These are phyloP conservation scores for Scrobipalpa atriplicella DNA, from an alignment of 2,888 invertebrate species.

Conservation along the genomic window DNA sequence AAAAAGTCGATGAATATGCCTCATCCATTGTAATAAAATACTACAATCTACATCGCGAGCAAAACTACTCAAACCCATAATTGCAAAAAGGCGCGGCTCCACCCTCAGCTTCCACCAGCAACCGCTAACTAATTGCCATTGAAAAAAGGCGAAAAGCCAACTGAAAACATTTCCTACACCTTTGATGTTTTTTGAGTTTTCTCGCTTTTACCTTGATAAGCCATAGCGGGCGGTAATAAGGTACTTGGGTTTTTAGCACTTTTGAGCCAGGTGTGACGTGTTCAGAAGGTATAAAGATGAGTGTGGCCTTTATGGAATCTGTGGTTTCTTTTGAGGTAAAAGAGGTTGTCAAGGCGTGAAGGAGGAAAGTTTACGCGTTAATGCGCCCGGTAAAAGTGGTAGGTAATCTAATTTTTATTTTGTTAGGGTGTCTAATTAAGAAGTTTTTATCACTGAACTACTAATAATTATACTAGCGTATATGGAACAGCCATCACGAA, in stretches of 20 bases:
- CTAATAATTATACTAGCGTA: too few relatives aligned
- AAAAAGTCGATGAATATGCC: conserved; percentile 33
- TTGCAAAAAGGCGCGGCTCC: conserved; percentile 67
- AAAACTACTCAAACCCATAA: conserved; percentile 67
- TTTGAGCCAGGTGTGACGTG: conserved; percentile 72
- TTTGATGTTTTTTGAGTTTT: conserved; percentile 53
- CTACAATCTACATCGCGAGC: conserved; percentile 21
- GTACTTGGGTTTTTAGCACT: conserved; percentile 65
- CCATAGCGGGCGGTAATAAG: conserved; percentile 71
- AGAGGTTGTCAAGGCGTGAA: background rate
- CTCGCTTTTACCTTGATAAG: conserved; percentile 72
- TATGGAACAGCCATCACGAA: too few relatives aligned
- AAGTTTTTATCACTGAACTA: too few relatives aligned
- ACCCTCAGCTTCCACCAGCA: conserved; percentile 37
- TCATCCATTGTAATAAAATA: conserved; percentile 42
- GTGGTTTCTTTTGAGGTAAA: conserved; percentile 49
- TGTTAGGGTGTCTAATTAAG: background rate
- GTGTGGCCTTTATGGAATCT: conserved; percentile 60
- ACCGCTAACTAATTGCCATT: conserved; percentile 83
- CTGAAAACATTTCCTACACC: conserved; percentile 76
- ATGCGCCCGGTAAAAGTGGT: conserved; percentile 18
- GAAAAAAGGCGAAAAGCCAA: conserved; percentile 82
- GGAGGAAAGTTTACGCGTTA: conserved; percentile 21
- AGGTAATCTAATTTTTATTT: conserved; percentile 28
- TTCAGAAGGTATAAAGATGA: conserved; percentile 65